Percentiles rank a stretch among this genome's conserved stretches.
Conservation (phyloP, 2,113 vertebrate species). For the Heteronetta atricapilla region DNA sequence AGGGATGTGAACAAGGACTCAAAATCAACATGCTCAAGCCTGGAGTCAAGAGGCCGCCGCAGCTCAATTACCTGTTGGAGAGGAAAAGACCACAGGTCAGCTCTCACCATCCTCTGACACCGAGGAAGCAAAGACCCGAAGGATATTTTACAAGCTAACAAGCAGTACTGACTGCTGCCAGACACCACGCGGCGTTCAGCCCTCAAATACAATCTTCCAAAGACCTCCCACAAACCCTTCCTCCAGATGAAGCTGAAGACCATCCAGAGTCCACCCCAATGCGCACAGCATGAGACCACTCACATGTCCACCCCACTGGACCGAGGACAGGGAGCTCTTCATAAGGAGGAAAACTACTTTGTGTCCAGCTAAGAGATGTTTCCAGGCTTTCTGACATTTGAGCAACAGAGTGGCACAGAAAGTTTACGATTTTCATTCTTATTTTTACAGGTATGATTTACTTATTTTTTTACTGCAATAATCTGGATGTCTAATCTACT, state of each 20-base stretch:
- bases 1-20: constrained; percentile 92
- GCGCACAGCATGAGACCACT: not conserved
- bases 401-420: not conserved
- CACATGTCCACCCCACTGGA: not conserved
- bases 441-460: not conserved
- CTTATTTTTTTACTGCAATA: not conserved
- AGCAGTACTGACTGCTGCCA: not conserved
- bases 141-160: not conserved
- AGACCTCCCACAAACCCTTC: not conserved
- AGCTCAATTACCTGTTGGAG: constrained; percentile 88
- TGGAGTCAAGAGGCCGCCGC: constrained; percentile 90
- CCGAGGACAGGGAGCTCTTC: not conserved
- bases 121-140: not conserved
- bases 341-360: not conserved
- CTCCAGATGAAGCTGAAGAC: not conserved
- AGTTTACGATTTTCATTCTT: not conserved
- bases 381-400: not conserved
- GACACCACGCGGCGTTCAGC: not conserved
- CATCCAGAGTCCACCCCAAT: not conserved
- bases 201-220: not conserved
- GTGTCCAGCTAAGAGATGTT: not conserved
- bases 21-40: constrained; percentile 95
- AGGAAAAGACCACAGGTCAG: not conserved
- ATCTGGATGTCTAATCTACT: not conserved
- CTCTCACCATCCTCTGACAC: not conserved